Evolutionary conservation across 2,113 vertebrate species (phyloP).

Genomic region (Larimichthys crocea): DNA sequence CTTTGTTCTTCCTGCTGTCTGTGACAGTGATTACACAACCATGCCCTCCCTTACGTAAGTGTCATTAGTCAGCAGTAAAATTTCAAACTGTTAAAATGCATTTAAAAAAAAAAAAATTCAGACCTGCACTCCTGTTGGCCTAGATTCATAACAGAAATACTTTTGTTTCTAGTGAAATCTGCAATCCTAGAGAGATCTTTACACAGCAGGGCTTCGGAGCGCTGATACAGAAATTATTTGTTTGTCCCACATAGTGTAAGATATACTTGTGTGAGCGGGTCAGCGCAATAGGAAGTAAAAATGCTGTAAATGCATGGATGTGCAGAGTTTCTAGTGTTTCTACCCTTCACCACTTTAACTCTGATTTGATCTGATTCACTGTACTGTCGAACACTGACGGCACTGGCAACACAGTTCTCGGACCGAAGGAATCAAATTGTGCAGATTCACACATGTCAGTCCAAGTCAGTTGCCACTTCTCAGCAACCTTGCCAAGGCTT

Average conservation of each 20-base stretch:
- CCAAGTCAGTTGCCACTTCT: slow-evolving; percentile 43
- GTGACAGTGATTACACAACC: slow-evolving; percentile 73
- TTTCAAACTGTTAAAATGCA: slow-evolving; percentile 65
- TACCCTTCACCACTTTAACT: background rate
- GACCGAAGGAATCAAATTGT: slow-evolving; percentile 39
- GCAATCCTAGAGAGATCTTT: slow-evolving; percentile 31
- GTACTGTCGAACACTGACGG: background rate
- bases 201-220: background rate
- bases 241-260: background rate
- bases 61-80: slow-evolving; percentile 68
- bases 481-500: slow-evolving; percentile 53
- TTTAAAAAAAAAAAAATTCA: slow-evolving; percentile 36
- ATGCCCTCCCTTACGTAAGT: slow-evolving; percentile 68
- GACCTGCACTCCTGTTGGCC: slow-evolving; percentile 31
- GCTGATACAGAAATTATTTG: background rate
- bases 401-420: background rate
- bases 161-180: slow-evolving; percentile 21
- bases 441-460: slow-evolving; percentile 48
- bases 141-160: slow-evolving; percentile 50
- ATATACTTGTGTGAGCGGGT: background rate
- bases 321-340: background rate
- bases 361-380: background rate
- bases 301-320: background rate
- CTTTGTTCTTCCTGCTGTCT: slow-evolving; percentile 77
- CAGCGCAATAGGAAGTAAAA: too few relatives aligned